Conservation (phyloP, 1,140 invertebrate species). For the Trachelipus rathkii region DNA sequence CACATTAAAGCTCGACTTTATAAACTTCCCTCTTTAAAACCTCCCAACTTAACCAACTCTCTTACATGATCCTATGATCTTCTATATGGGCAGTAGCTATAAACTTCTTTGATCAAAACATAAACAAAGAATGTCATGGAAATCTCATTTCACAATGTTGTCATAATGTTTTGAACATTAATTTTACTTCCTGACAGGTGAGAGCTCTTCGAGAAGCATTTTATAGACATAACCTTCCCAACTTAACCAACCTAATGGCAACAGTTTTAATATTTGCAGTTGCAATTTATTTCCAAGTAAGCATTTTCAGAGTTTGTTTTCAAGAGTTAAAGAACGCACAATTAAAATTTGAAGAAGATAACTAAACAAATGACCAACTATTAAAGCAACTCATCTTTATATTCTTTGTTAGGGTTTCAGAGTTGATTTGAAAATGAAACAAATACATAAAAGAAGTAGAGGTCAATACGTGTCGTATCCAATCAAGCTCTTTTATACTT, state of each 20-base stretch:
- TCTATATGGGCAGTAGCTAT: too few species aligned
- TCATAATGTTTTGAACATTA: too few species aligned
- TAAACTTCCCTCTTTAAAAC: too few species aligned
- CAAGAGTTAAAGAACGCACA: background rate
- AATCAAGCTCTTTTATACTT: slow-evolving; percentile 99
- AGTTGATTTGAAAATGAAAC: slow-evolving; percentile 98
- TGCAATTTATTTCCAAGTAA: slow-evolving; percentile 99
- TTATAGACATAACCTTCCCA: slow-evolving; percentile 98
- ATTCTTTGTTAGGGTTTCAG: slow-evolving; percentile 78
- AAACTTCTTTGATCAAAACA: too few species aligned
- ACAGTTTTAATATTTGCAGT: slow-evolving; percentile 98
- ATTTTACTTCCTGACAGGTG: slow-evolving; percentile 68
- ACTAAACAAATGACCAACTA: too few species aligned
- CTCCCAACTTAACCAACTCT: too few species aligned
- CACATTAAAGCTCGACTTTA: too few species aligned
- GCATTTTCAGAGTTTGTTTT: background rate
- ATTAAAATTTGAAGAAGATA: too few species aligned
- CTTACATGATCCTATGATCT: too few species aligned
- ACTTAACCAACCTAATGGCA: slow-evolving; percentile 96
- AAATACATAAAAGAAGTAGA: slow-evolving; percentile 93
- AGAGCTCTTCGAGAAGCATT: slow-evolving; percentile 95
- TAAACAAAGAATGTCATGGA: too few species aligned
- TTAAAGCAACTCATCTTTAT: slow-evolving; percentile 61
- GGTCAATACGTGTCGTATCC: slow-evolving; percentile 99
- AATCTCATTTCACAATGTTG: too few species aligned